These are phyloP conservation scores for Cosmia trapezina DNA, from an alignment of 2,888 invertebrate genomes.

Conservation along the genomic window DNA sequence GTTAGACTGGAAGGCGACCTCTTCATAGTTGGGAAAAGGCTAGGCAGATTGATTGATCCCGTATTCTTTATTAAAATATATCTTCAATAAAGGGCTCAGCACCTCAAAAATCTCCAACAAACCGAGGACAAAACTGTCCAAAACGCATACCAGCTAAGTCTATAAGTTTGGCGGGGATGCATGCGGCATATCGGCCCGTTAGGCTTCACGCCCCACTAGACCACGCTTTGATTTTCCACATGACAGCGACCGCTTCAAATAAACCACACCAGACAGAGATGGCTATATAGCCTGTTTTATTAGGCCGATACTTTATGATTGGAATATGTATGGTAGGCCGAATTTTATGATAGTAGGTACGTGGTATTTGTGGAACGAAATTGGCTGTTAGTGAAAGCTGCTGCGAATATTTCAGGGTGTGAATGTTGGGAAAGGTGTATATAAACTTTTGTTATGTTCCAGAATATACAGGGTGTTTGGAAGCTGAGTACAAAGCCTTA, in stretches of 20 bases:
- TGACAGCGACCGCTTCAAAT: constrained; percentile 65
- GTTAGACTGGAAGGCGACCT: too few relatives aligned
- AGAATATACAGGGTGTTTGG: too few relatives aligned
- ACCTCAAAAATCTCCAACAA: not conserved
- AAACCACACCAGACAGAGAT: constrained; percentile 63
- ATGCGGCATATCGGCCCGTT: constrained; percentile 58
- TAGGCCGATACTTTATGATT: constrained; percentile 60
- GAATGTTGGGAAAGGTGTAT: not conserved
- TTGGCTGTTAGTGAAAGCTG: constrained; percentile 34
- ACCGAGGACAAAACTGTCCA: constrained; percentile 20
- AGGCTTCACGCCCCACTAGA: constrained; percentile 66
- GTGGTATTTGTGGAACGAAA: constrained; percentile 17
- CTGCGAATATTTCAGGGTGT: not conserved
- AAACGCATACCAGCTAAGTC: constrained; percentile 64
- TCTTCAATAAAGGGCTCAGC: not conserved
- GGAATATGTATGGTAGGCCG: constrained; percentile 47
- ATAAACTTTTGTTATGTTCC: not conserved
- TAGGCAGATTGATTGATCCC: too few relatives aligned
- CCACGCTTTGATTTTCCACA: constrained; percentile 69
- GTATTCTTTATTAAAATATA: not conserved
- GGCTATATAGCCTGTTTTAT: constrained; percentile 51
- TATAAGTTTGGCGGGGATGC: constrained; percentile 59
- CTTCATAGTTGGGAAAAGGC: too few relatives aligned
- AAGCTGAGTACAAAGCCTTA: too few relatives aligned
- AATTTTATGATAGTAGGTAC: constrained; percentile 38